phyloP scores from a whole-genome alignment of 1,140 invertebrate genomes.

The Phthorimaea operculella region DNA sequence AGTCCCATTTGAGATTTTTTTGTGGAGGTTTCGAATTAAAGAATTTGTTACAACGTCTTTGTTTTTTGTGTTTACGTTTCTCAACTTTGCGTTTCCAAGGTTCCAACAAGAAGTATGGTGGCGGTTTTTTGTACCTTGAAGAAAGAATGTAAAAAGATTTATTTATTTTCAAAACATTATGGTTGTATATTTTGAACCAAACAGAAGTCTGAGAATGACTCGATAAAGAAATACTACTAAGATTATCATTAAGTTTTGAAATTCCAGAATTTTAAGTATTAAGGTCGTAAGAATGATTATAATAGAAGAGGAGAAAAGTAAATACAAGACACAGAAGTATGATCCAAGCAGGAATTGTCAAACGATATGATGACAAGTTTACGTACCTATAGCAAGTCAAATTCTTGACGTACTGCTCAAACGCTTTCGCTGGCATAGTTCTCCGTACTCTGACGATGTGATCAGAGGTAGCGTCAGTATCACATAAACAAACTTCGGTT shows the following conservation, averaged over 20 bases:
- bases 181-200: no score
- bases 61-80: slow-evolving; percentile 4
- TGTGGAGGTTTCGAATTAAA: background rate
- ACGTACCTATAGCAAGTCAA: slow-evolving; percentile 26
- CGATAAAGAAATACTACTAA: no score
- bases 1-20: slow-evolving; percentile 20
- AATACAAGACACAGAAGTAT: no score
- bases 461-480: slow-evolving; percentile 27
- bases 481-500: slow-evolving; percentile 21
- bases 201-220: no score
- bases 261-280: no score
- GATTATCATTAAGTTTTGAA: no score
- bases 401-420: slow-evolving; percentile 26
- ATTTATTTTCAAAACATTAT: no score
- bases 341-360: no score
- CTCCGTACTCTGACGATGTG: slow-evolving; percentile 17
- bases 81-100: slow-evolving; percentile 11
- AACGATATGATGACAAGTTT: no score
- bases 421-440: slow-evolving; percentile 14
- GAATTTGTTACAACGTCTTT: background rate
- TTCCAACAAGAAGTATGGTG: slow-evolving; percentile 17
- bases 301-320: no score
- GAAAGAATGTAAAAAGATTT: background rate
- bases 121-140: slow-evolving; percentile 11
- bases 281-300: no score